Percentiles rank a stretch among this genome's conserved stretches.
Evolutionary conservation across 2,888 invertebrate species (phyloP).

Genomic region (Coenonympha glycerion): DNA sequence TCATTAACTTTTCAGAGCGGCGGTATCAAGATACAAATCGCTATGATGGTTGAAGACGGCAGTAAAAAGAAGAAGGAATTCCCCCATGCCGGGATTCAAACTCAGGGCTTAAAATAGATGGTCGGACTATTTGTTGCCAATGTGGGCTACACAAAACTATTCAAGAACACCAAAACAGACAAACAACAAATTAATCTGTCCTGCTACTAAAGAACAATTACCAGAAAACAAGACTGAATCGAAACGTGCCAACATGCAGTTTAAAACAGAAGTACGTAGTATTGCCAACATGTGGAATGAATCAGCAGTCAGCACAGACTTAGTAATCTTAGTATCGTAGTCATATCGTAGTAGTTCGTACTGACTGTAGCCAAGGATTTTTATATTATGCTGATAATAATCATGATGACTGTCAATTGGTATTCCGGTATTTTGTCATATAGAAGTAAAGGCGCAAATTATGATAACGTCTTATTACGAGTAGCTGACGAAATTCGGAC

Average conservation of each 20-base stretch:
- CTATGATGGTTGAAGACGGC: no score
- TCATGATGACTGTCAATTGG: background rate
- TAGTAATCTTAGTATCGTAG: background rate
- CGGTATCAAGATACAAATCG: no score
- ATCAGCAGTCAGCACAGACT: background rate
- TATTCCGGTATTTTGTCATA: background rate
- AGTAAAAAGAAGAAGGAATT: no score
- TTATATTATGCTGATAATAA: background rate
- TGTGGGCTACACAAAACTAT: background rate
- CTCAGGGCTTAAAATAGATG: no score
- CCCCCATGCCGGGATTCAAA: no score
- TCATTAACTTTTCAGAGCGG: no score
- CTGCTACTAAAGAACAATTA: background rate
- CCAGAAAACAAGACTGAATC: background rate
- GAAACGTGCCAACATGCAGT: background rate
- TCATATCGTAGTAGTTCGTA: background rate
- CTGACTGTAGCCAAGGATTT: background rate
- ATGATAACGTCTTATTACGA: background rate
- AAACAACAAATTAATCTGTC: no score
- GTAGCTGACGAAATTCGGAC: no score
- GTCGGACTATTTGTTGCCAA: conserved; percentile 5
- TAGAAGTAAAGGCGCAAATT: background rate
- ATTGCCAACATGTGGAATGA: background rate
- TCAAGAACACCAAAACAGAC: no score
- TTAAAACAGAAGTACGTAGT: background rate